Evolutionary conservation across 1,140 invertebrate genomes (phyloP), one percentile per base, ranked within the genome.

Genomic region (Neomicropteryx cornuta): DNA sequence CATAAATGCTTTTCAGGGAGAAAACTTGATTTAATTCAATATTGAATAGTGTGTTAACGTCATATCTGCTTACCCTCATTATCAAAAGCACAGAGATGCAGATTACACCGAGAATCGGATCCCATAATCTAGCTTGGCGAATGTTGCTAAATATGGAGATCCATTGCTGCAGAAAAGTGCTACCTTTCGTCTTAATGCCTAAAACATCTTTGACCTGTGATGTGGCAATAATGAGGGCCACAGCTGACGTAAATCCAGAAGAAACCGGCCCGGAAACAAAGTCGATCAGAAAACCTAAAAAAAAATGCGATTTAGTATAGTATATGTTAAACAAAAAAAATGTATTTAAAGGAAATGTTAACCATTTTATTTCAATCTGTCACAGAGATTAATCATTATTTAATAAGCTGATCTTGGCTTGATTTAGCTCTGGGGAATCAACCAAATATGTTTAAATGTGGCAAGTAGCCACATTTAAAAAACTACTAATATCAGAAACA

Each of bases 231-330:
- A 91, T 89, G 13, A 96, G 68, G 13, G 91, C 89, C 8, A 91
- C 90, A 1, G 91, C 90, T 1, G 87, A 90, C 0, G 89, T 94
- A 55, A 95, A 96, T 11, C 89, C 88, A 8, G 84, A 90, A 10
- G 90, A 90, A 1, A 95, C 91, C 0, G 91, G 88, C 3, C 85
- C 84, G 0, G 88, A 93, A 1, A 96, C 88, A 59, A 93, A 96
- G 61, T 94, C 87, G 33, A 95, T 85, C 20, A 96, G 66, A 56
- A 95, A 93, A 30, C 91, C 88, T 85, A 56, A 17, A 60, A 55
- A 17, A 36, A 24, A 27, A 39, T 33, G 20, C 30, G 18, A 21
- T 2, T 20, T 18, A 32, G 16, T 18, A 37, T 36, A 24, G 11
- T 11, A 33, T n/a, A n/a, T n/a, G n/a, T n/a, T n/a, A n/a, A n/a